These are phyloP conservation scores for Lasioglossum morio DNA, from an alignment of 2,888 invertebrate genomes.

Conservation along the genomic window DNA sequence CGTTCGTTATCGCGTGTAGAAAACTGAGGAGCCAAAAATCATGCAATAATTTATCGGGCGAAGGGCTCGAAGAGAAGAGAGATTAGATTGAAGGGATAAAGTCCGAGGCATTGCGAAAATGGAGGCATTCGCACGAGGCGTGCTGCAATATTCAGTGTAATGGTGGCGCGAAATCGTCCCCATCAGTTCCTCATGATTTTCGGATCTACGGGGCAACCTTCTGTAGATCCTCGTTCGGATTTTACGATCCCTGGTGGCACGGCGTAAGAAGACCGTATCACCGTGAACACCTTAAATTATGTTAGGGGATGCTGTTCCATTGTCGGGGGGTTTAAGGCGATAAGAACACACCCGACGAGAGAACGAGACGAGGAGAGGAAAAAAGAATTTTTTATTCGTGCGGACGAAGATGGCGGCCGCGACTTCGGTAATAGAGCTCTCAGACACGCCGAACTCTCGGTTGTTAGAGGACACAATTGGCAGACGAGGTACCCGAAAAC, in stretches of 20 bases:
- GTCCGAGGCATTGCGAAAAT: background rate
- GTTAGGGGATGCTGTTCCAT: background rate
- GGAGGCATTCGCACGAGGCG: background rate
- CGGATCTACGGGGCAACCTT: background rate
- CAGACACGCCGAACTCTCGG: background rate
- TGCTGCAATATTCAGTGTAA: background rate
- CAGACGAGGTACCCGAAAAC: constrained; percentile 35
- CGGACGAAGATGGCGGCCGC: background rate
- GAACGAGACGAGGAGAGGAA: background rate
- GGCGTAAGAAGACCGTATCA: background rate
- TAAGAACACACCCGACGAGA: background rate
- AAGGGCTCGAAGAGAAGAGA: background rate
- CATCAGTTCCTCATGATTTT: background rate
- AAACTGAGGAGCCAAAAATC: background rate
- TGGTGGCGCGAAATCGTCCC: background rate
- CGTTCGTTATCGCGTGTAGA: background rate
- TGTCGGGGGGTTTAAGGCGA: background rate
- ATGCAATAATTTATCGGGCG: background rate
- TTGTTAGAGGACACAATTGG: constrained; percentile 40
- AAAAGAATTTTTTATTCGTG: background rate
- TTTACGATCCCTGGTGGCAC: background rate
- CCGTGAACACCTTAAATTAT: background rate
- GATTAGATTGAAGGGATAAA: background rate
- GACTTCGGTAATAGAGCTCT: background rate
- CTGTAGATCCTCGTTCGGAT: background rate